Evolutionary conservation across 1,140 invertebrate genomes (phyloP).

Genomic region (Formica exsecta): DNA sequence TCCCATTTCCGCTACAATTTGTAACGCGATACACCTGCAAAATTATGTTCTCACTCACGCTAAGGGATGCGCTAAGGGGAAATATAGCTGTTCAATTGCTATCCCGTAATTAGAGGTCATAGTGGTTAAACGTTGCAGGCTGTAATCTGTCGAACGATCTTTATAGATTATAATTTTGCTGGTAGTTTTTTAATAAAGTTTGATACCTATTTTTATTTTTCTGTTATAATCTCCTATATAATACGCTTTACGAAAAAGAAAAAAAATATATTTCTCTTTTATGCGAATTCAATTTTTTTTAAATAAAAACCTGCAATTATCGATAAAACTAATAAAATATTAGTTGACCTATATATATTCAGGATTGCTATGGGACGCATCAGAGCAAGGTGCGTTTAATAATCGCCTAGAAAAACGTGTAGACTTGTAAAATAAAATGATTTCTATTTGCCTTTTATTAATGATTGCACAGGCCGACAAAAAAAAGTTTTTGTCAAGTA

Average conservation of each 20-base stretch:
- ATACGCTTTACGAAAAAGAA: too few relatives aligned
- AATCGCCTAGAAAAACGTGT: background rate
- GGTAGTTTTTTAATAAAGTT: background rate
- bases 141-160: background rate
- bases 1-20: constrained; percentile 33
- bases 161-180: background rate
- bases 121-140: constrained; percentile 16
- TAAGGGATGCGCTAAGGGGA: too few relatives aligned
- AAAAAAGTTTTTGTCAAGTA: too few relatives aligned
- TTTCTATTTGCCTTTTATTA: constrained; percentile 1
- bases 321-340: background rate
- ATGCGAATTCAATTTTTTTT: background rate
- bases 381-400: background rate
- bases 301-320: background rate
- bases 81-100: constrained; percentile 38
- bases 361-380: background rate
- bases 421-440: background rate
- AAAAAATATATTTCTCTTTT: background rate
- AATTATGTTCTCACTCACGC: constrained; percentile 14
- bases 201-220: background rate
- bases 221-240: background rate
- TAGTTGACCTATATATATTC: background rate
- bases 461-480: background rate
- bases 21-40: constrained; percentile 37
- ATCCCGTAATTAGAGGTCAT: constrained; percentile 12